Conservation (phyloP, 2,113 vertebrate genomes). For the Vireo altiloquus region DNA sequence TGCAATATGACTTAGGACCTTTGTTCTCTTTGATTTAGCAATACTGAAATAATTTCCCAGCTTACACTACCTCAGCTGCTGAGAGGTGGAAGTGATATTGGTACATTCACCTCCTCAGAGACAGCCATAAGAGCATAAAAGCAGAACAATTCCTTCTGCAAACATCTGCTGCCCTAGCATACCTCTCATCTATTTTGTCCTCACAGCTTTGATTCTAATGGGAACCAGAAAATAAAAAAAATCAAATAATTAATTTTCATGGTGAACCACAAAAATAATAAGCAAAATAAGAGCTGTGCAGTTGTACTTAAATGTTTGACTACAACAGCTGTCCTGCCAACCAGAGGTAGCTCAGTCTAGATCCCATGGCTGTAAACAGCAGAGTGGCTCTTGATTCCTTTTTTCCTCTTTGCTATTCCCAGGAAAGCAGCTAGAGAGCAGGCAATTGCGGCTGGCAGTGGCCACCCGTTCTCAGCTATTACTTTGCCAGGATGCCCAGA, state of each 20-base stretch:
- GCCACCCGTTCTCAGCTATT: background rate
- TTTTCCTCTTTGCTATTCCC: background rate
- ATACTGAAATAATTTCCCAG: background rate
- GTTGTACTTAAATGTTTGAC: background rate
- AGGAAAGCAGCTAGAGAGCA: background rate
- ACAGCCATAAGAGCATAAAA: background rate
- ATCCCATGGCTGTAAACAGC: background rate
- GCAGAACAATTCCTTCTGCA: background rate
- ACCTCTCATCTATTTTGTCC: background rate
- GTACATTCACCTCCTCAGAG: background rate
- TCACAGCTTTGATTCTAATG: background rate
- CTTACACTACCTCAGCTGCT: background rate
- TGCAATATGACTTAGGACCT: background rate
- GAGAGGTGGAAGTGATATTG: background rate
- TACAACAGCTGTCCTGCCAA: background rate
- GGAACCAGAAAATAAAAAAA: background rate
- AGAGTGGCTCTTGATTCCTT: background rate
- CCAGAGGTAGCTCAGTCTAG: background rate
- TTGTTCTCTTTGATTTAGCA: background rate
- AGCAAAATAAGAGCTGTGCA: background rate
- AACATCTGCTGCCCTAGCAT: background rate
- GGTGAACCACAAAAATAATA: background rate
- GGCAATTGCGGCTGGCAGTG: background rate
- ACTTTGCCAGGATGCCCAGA: background rate
- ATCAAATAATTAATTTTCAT: background rate